Evolutionary conservation across 2,797 vertebrate species (phyloP).

Genomic region (Poeciliopsis turneri): DNA sequence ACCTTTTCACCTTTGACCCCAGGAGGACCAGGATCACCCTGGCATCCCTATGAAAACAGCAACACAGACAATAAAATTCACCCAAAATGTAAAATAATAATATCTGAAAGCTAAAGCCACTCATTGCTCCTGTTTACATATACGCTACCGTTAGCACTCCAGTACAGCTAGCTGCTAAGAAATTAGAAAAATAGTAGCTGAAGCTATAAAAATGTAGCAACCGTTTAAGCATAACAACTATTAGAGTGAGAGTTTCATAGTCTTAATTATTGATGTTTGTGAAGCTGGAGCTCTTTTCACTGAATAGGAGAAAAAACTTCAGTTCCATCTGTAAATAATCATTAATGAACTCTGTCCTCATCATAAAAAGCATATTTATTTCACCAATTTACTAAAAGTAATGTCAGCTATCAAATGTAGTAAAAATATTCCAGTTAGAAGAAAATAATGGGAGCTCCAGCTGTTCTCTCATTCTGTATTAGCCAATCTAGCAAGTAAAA

Average conservation of each 20-base stretch:
- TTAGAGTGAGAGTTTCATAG: background rate
- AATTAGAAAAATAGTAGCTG: background rate
- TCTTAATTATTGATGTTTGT: background rate
- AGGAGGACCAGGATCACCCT: conserved; percentile 79
- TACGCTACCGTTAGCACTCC: background rate
- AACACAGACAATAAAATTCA: conserved; percentile 11
- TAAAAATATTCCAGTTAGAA: background rate
- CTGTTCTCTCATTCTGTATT: background rate
- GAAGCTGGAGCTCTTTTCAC: background rate
- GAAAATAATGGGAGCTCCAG: background rate
- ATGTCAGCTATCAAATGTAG: background rate
- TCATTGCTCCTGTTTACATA: background rate
- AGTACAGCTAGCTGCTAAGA: background rate
- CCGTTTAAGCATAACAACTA: background rate
- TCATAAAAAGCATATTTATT: too few relatives aligned
- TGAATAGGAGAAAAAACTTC: background rate
- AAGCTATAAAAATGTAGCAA: background rate
- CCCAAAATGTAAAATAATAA: background rate
- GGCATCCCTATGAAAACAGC: conserved; percentile 81
- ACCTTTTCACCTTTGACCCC: conserved; percentile 91
- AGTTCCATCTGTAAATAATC: background rate
- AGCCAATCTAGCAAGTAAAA: background rate
- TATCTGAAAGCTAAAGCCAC: background rate
- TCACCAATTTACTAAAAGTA: background rate
- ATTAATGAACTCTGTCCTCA: background rate